Evolutionary conservation across 2,888 invertebrate species (phyloP).

Genomic region (Isotomurus palustris): DNA sequence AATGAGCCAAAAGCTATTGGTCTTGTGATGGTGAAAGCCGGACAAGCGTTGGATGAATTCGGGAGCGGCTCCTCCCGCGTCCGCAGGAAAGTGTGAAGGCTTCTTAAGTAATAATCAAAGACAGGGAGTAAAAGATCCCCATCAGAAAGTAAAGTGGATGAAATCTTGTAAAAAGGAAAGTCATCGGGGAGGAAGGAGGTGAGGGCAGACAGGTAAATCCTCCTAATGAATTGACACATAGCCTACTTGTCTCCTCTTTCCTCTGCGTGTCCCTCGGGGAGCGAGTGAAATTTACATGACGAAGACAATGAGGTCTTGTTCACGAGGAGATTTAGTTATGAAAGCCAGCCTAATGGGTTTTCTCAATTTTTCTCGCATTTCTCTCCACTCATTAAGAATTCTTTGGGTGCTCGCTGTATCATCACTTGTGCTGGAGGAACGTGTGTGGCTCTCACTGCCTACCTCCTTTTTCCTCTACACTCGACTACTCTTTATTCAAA

Average conservation of each 20-base stretch:
- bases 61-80: too few relatives aligned
- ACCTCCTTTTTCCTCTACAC: too few relatives aligned
- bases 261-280: too few relatives aligned
- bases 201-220: constrained; percentile 35
- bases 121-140: too few relatives aligned
- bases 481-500: too few relatives aligned
- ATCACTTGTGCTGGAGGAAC: constrained; percentile 31
- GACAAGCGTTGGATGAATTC: too few relatives aligned
- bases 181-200: background rate
- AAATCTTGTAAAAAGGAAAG: background rate
- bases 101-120: too few relatives aligned
- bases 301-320: too few relatives aligned
- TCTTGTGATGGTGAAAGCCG: too few relatives aligned
- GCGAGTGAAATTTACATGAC: constrained; percentile 8
- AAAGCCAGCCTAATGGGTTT: constrained; percentile 13
- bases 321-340: constrained; percentile 11
- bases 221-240: constrained; percentile 41
- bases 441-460: too few relatives aligned
- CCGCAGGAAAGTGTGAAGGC: too few relatives aligned
- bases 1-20: too few relatives aligned
- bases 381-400: constrained; percentile 5
- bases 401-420: background rate
- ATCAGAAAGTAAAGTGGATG: background rate
- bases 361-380: constrained; percentile 12
- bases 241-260: constrained; percentile 14